These are phyloP conservation scores for Gallinago stenura DNA, from an alignment of 2,797 vertebrate genomes.

Conservation along the genomic window DNA sequence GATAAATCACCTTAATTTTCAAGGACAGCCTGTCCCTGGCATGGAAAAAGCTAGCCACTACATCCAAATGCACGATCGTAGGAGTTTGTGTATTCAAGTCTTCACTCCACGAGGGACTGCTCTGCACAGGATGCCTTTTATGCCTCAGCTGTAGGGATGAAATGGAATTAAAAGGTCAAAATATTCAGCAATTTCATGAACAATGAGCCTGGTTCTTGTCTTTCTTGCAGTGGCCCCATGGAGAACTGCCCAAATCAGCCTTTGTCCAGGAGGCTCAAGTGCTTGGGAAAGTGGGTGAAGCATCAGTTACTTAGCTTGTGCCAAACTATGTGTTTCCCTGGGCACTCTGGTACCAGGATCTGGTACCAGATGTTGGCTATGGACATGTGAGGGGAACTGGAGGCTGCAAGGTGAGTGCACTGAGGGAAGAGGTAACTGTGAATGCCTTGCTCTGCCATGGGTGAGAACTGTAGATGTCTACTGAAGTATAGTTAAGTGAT, in stretches of 20 bases:
- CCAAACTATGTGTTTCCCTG: background rate
- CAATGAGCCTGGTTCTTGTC: background rate
- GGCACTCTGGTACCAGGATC: fast-evolving
- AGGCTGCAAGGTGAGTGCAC: background rate
- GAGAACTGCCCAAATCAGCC: background rate
- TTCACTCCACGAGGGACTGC: background rate
- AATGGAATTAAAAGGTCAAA: slow-evolving; percentile 38
- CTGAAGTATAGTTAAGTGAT: background rate
- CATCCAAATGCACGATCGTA: background rate
- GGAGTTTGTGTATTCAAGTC: background rate
- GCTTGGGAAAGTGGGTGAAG: background rate
- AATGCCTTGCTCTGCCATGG: background rate
- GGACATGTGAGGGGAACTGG: background rate
- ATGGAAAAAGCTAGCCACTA: background rate
- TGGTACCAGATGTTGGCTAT: background rate
- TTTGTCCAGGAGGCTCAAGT: background rate
- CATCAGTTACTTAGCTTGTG: background rate
- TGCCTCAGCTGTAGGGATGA: background rate
- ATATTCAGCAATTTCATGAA: background rate
- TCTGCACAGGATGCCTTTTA: background rate
- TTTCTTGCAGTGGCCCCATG: background rate
- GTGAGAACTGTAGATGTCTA: background rate
- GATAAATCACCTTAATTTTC: slow-evolving; percentile 25
- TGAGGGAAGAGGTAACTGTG: background rate
- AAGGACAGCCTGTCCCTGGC: background rate